Evolutionary conservation across 1,140 invertebrate species (phyloP).

Genomic region (Apis florea): DNA sequence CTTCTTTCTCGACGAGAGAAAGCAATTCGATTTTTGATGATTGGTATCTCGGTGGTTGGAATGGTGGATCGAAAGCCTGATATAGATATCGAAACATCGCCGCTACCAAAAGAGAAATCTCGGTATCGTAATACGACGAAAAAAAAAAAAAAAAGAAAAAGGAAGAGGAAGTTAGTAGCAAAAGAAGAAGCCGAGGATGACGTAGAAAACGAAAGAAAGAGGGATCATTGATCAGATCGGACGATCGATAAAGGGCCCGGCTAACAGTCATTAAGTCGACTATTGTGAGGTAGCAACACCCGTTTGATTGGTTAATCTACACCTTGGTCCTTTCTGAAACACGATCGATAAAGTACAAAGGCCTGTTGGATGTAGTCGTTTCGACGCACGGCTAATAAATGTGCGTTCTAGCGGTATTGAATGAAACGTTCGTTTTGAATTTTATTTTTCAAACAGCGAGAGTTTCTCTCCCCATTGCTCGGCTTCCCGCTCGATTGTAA

Average conservation of each 20-base stretch:
- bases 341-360: slow-evolving; percentile 47
- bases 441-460: neutral
- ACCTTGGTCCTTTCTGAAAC: slow-evolving; percentile 50
- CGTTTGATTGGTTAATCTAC: slow-evolving; percentile 78
- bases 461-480: neutral
- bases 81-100: slow-evolving; percentile 56
- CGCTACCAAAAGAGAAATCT: slow-evolving; percentile 44
- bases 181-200: slow-evolving; percentile 58
- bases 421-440: neutral
- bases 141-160: slow-evolving; percentile 3
- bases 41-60: no score
- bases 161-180: slow-evolving; percentile 13
- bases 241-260: slow-evolving; percentile 60
- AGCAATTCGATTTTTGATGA: neutral
- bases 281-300: slow-evolving; percentile 72
- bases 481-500: slow-evolving; percentile 38
- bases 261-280: slow-evolving; percentile 73
- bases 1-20: neutral
- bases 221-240: slow-evolving; percentile 63
- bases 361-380: slow-evolving; percentile 3
- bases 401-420: neutral
- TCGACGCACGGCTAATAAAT: slow-evolving; percentile 11
- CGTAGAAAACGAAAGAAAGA: slow-evolving; percentile 61
- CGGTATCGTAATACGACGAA: slow-evolving; percentile 9
- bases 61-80: slow-evolving; percentile 23